Evolutionary conservation across 1,140 invertebrate species (phyloP).

Genomic region (Drosophila micromelanica): DNA sequence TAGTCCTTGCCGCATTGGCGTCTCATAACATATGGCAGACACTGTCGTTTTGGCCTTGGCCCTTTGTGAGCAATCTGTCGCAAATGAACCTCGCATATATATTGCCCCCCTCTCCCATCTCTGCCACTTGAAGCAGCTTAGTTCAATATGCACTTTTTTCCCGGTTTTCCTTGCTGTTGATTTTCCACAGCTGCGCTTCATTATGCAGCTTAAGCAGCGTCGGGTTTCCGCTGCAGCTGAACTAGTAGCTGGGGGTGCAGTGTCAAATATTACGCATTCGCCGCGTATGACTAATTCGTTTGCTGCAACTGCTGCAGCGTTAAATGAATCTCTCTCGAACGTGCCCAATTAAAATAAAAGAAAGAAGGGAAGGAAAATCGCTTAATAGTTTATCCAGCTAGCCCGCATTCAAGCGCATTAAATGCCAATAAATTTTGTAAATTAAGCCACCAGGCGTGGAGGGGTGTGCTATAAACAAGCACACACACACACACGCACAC

Average conservation of each 20-base stretch:
- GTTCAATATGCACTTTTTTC: not conserved
- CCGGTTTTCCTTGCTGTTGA: not conserved
- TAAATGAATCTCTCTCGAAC: slow-evolving; percentile 24
- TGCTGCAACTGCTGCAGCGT: slow-evolving; percentile 11
- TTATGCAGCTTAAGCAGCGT: slow-evolving; percentile 2
- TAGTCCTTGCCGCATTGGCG: slow-evolving; percentile 1
- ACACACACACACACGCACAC: slow-evolving; percentile 3
- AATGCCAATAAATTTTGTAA: slow-evolving; percentile 70
- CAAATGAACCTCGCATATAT: not conserved
- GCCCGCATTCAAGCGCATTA: slow-evolving; percentile 65
- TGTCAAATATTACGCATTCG: slow-evolving; percentile 28
- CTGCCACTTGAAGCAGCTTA: slow-evolving; percentile 12
- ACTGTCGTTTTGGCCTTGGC: slow-evolving; percentile 16
- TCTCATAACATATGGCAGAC: not conserved
- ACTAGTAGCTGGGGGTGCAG: not conserved
- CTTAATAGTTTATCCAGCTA: slow-evolving; percentile 6
- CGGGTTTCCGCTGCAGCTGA: not conserved
- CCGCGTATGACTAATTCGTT: slow-evolving; percentile 34
- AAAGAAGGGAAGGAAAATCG: not conserved
- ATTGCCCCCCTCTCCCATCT: not conserved
- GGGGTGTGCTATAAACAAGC: slow-evolving; percentile 29
- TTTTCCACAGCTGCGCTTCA: slow-evolving; percentile 16
- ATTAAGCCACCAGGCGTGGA: slow-evolving; percentile 25
- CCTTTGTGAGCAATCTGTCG: slow-evolving; percentile 3
- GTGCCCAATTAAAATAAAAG: slow-evolving; percentile 61